phyloP scores from a whole-genome alignment of 1,140 invertebrate genomes.

The Trachymyrmex cornetzi region DNA sequence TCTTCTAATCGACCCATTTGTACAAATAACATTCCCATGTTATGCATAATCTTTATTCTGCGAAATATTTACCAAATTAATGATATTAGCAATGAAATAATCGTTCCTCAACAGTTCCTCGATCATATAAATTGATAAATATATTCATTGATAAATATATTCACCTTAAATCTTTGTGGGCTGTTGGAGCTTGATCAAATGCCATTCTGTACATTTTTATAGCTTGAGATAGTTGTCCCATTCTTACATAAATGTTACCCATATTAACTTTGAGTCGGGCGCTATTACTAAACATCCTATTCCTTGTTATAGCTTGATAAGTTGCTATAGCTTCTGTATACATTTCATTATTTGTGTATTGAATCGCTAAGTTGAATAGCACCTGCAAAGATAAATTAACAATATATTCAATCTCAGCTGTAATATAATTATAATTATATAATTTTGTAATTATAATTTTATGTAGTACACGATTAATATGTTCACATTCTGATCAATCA shows the following conservation, averaged over 20 bases:
- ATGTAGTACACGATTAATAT: no score
- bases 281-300: conserved; percentile 94
- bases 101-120: not conserved
- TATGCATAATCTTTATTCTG: conserved; percentile 99
- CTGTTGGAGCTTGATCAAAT: conserved; percentile 97
- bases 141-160: not conserved
- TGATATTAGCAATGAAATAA: conserved; percentile 7
- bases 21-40: conserved; percentile 98
- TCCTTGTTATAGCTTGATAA: conserved; percentile 96
- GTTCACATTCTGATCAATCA: no score
- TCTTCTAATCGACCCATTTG: conserved; percentile 98
- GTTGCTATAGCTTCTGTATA: conserved; percentile 98
- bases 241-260: conserved; percentile 98
- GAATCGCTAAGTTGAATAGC: conserved; percentile 96
- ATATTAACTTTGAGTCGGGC: conserved; percentile 98
- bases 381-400: conserved; percentile 88
- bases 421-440: no score
- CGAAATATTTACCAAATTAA: conserved; percentile 73
- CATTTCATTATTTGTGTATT: conserved; percentile 97
- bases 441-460: no score
- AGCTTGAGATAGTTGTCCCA: conserved; percentile 97
- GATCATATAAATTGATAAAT: not conserved
- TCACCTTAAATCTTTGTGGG: conserved; percentile 96
- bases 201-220: conserved; percentile 99
- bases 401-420: not conserved